Evolutionary conservation across 2,797 vertebrate species (phyloP), one percentile per base, ranked within the genome.

Genomic region (Mastacembelus armatus): DNA sequence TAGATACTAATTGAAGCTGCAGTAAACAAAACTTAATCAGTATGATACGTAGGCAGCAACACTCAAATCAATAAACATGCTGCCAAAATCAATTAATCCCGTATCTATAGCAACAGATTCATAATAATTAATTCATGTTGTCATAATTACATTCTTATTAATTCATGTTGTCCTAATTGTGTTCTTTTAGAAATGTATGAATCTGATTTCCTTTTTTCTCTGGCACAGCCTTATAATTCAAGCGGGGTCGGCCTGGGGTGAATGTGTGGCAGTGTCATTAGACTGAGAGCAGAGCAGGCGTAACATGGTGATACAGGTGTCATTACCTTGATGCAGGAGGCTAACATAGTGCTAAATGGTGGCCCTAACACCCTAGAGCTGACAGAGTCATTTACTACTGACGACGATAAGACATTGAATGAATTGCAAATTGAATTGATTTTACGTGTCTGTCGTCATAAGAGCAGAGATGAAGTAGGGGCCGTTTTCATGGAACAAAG

Each of bases 61-160:
- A 58, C 44, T 45, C 56, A 21, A 68, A 74, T 80, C 68, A 75
- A 77, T 74, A 75, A 84, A 71, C 47, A 33, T 7, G 9, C 14
- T 68, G 62, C 45, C 18, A 51, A 43, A 74, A 74, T 48, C 18
- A 7, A 38, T 66, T 55, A 67, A 67, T 82, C 26, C 29, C 32
- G 47, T 62, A 70, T 82, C 82, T 18, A 47, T 45, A 16, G 61
- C 50, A 30, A 57, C 22, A 36, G 36, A 72, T 71, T 18, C 16
- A 15, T 49, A 5, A 71, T 79, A 50, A 69, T 77, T 63, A 73
- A 82, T 79, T 87, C n/a, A 71, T 85, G 63, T 44, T 63, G 45
- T 58, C 54, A 16, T 69, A 67, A 61, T 78, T 49, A 69, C 30
- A 40, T 39, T 54, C 21, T 48, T n/a, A n/a, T n/a, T n/a, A n/a